phyloP scores from a whole-genome alignment of 2,797 vertebrate genomes.

The Spheniscus humboldti region DNA sequence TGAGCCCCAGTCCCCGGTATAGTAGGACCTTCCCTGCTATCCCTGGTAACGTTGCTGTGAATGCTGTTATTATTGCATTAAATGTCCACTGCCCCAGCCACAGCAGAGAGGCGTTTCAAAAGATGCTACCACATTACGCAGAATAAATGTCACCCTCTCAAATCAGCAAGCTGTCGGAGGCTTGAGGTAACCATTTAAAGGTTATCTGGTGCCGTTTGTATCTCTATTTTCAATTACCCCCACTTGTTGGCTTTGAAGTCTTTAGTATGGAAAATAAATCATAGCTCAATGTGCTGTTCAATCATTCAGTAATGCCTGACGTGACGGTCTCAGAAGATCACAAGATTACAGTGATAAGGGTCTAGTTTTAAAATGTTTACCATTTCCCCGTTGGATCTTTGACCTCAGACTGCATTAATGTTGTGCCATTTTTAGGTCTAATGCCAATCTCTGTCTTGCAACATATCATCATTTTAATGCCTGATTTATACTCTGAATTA shows the following conservation, averaged over 20 bases:
- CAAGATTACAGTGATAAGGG: constrained; percentile 46
- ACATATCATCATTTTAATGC: constrained; percentile 69
- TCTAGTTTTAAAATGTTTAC: constrained; percentile 58
- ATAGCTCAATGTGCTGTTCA: neutral
- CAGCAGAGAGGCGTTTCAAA: neutral
- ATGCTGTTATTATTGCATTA: neutral
- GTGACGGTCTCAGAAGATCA: constrained; percentile 27
- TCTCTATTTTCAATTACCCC: constrained; percentile 15
- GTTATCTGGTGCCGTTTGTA: neutral
- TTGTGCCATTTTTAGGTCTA: constrained; percentile 59
- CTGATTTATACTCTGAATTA: constrained; percentile 65
- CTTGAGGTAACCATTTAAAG: constrained; percentile 1
- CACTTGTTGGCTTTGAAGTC: constrained; percentile 22
- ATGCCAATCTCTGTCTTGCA: constrained; percentile 61
- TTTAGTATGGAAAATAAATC: constrained; percentile 35
- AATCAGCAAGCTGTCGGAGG: neutral
- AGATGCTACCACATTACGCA: neutral
- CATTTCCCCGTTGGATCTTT: constrained; percentile 58
- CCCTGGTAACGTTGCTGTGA: accelerated
- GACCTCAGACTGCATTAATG: constrained; percentile 59
- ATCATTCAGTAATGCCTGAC: neutral
- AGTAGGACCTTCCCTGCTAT: neutral
- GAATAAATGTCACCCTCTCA: neutral
- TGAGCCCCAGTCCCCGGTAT: neutral
- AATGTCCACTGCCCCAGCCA: neutral